Conservation (phyloP, 2,113 vertebrate species). For the Spea multiplicata region DNA sequence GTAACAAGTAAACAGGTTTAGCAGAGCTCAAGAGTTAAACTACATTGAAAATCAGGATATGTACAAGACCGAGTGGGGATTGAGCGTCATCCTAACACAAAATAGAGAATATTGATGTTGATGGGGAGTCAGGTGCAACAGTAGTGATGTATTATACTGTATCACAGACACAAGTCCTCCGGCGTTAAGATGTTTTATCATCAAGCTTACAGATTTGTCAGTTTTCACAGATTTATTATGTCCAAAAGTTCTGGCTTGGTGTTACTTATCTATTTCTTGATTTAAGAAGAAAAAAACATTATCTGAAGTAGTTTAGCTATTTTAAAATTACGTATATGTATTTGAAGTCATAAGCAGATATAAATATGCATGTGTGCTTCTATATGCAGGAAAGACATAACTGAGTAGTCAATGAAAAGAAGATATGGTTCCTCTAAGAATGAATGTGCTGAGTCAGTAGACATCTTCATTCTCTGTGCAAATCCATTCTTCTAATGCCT, state of each 20-base stretch:
- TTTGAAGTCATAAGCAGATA: background rate
- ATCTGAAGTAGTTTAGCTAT: background rate
- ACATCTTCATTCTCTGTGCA: conserved; percentile 4
- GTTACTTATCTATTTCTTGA: background rate
- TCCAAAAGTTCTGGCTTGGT: background rate
- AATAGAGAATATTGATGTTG: no score
- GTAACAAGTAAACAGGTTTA: no score
- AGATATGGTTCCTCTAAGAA: conserved; percentile 11
- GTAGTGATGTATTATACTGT: no score
- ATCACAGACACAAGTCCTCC: no score
- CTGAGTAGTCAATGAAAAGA: background rate
- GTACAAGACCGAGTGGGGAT: no score
- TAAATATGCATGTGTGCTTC: background rate
- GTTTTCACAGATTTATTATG: background rate
- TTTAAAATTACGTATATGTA: background rate
- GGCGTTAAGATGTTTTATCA: background rate
- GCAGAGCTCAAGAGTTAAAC: no score
- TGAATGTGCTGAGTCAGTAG: conserved; percentile 26
- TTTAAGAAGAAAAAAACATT: background rate
- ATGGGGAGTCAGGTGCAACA: no score
- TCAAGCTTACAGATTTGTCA: background rate
- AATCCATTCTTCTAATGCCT: conserved; percentile 8
- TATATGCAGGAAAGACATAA: background rate
- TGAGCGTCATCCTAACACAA: no score
- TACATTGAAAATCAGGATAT: no score